Evolutionary conservation across 2,113 vertebrate species (phyloP).

Genomic region (Pseudopodoces humilis): DNA sequence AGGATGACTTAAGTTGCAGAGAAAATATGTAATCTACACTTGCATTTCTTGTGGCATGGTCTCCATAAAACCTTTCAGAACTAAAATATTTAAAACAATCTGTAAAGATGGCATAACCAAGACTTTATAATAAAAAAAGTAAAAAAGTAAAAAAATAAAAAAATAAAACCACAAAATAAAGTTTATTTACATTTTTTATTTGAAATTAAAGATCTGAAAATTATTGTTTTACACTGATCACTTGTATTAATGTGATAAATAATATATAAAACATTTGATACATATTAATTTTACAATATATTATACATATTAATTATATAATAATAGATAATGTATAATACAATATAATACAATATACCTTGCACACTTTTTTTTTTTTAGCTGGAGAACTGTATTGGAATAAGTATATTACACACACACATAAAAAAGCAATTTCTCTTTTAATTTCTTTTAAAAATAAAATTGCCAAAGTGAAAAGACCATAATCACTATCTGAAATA

Average conservation of each 20-base stretch:
- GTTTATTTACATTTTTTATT: not conserved
- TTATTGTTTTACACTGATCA: not conserved
- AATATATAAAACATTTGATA: not conserved
- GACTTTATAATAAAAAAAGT: not conserved
- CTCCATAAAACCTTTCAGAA: not conserved
- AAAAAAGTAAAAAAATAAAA: not conserved
- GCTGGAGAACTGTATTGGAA: not conserved
- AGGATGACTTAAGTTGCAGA: not conserved
- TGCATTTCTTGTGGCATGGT: not conserved
- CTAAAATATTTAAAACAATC: not conserved
- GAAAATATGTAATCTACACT: accelerated
- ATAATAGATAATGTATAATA: not conserved
- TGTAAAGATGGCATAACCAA: not conserved
- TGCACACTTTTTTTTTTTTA: not conserved
- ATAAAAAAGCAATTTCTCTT: not conserved
- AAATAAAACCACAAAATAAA: too few relatives aligned
- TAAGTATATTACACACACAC: not conserved
- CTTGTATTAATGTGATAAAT: not conserved
- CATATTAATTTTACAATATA: not conserved
- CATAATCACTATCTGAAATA: not conserved
- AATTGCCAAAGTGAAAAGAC: not conserved
- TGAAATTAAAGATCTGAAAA: not conserved
- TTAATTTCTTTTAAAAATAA: not conserved
- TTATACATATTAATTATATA: not conserved
- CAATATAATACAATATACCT: not conserved